Evolutionary conservation across 2,797 vertebrate genomes (phyloP), one percentile per base, ranked within the genome.

Genomic region (Crocidura indochinensis): DNA sequence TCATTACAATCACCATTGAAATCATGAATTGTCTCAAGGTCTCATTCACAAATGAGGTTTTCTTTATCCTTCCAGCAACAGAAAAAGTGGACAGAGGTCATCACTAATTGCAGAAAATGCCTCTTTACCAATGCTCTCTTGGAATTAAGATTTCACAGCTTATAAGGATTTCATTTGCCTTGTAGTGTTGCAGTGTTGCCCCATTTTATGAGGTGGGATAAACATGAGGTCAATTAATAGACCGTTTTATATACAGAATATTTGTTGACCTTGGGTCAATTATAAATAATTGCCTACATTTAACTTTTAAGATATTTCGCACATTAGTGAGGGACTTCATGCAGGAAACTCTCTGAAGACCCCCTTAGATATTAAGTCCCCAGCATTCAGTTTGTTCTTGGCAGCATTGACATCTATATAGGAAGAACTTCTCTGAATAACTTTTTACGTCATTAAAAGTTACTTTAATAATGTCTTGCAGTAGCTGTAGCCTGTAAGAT

Each of bases 391-490:
- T 17, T 56, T 56, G 53, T 56, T 53, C 53, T 53, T 53, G 53
- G 53, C 53, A 53, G 53, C 6, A 3, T 14, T 14, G 19, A 17
- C 53, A 56, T 56, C 14, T 3, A 17, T 56, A 15, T 17, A 15
- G 53, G 15, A 56, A 56, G 19, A 17, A 17, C 53, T 56, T 14
- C 14, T 17, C 4, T 56, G 53, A 56, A 14, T 56, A 56, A 56
- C 53, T 56, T 93, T 98, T 98, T 62, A 99, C 97, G 97, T 99
- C 98, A 78, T 97, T 97, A 47, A 99, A 69, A 80, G 99, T 99
- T 14, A 99, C 98, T 93, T 97, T 99, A 93, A 99, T 98, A 97
- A 99, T 99, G 90, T 99, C 98, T 38, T 56, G 96, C 97, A 88
- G 98, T 96, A 86, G 94, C 95, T 71, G 97, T 91, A 93, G 98